phyloP scores from a whole-genome alignment of 2,113 vertebrate species.

The Psettodes erumei region DNA sequence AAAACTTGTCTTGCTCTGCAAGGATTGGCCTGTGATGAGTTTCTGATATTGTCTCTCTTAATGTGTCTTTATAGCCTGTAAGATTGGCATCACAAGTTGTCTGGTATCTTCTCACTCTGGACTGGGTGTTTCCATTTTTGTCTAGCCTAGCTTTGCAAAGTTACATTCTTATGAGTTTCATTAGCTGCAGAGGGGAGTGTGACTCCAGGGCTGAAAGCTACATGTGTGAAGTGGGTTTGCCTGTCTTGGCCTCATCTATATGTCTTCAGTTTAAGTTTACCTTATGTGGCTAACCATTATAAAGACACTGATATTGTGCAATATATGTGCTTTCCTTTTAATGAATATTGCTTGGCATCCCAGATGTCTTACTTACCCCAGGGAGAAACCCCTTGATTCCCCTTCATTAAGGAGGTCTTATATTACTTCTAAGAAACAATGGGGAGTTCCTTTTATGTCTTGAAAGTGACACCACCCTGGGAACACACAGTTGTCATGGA shows the following conservation, averaged over 20 bases:
- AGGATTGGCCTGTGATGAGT: background rate
- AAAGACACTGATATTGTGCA: background rate
- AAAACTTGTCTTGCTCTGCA: slow-evolving; percentile 45
- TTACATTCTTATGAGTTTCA: background rate
- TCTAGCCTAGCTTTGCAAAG: background rate
- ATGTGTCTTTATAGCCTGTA: background rate
- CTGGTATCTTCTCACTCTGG: background rate
- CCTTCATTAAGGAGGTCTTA: slow-evolving; percentile 38
- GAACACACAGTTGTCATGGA: slow-evolving; percentile 58
- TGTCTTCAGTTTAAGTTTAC: background rate
- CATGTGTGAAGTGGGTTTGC: background rate
- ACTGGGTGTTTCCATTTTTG: slow-evolving; percentile 2
- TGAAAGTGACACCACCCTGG: slow-evolving; percentile 27
- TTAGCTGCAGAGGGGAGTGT: background rate
- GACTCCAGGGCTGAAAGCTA: background rate
- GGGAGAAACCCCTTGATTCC: slow-evolving; percentile 61
- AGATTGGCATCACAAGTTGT: background rate
- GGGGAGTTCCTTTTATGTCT: slow-evolving; percentile 28
- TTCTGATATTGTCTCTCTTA: background rate
- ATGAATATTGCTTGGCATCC: slow-evolving; percentile 39
- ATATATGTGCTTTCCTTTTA: slow-evolving; percentile 22
- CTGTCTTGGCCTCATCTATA: background rate
- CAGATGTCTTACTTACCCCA: slow-evolving; percentile 14
- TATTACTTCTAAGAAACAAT: slow-evolving; percentile 15
- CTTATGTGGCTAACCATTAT: background rate